These are phyloP conservation scores for Axea sp. DNA, from an alignment of 2,888 invertebrate species.

Conservation along the genomic window DNA sequence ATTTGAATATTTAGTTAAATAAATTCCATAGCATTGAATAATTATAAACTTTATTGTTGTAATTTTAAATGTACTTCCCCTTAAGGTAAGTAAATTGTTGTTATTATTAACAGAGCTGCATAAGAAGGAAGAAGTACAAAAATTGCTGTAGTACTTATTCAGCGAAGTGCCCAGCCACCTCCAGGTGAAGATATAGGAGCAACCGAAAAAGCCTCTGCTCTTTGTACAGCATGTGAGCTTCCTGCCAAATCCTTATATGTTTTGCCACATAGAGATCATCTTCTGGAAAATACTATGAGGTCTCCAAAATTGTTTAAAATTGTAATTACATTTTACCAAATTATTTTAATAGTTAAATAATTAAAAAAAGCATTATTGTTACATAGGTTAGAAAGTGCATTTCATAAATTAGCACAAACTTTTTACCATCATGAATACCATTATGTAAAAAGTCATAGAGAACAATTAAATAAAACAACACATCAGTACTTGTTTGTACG, in stretches of 20 bases:
- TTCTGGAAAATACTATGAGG: constrained; percentile 85
- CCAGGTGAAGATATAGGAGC: constrained; percentile 92
- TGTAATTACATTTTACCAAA: not conserved
- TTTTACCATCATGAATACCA: constrained; percentile 95
- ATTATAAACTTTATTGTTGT: not conserved
- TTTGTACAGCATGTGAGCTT: constrained; percentile 95
- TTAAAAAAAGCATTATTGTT: too few species aligned
- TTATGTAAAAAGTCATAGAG: constrained; percentile 91
- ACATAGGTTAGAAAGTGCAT: constrained; percentile 91
- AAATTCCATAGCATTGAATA: too few species aligned
- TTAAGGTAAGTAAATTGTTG: not conserved
- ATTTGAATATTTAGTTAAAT: too few species aligned
- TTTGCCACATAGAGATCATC: constrained; percentile 93
- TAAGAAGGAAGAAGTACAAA: constrained; percentile 87
- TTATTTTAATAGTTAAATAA: too few species aligned
- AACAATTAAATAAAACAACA: constrained; percentile 93
- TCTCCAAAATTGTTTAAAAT: constrained; percentile 65
- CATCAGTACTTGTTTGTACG: constrained; percentile 96
- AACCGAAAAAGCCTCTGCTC: constrained; percentile 92
- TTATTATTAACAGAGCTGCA: constrained; percentile 81
- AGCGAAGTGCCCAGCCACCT: constrained; percentile 88
- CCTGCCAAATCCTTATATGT: constrained; percentile 95
- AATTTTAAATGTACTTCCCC: not conserved
- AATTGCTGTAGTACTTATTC: constrained; percentile 93
- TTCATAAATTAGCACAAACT: constrained; percentile 94